A percentile compares a stretch with the other conserved stretches of the same genome.
Conservation (phyloP, 92 coral and sea anemone species). For the Bergia puertoricense region DNA sequence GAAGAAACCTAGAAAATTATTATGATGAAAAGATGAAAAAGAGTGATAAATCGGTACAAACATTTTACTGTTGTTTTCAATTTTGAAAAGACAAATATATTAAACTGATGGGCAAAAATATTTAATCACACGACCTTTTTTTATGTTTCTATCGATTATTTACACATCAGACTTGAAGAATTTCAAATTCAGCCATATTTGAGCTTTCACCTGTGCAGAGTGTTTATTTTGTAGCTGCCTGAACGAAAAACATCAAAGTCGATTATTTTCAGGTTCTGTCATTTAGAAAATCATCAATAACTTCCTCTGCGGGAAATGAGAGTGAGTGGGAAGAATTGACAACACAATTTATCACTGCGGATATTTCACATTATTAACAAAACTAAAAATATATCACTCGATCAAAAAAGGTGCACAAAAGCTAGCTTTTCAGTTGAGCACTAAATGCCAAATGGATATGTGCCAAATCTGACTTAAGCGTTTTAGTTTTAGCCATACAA, state of each 20-base stretch:
- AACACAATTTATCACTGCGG: background rate
- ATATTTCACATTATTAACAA: background rate
- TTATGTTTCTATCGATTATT: background rate
- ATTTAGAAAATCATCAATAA: background rate
- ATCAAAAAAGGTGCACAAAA: background rate
- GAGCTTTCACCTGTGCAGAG: background rate
- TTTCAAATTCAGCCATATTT: background rate
- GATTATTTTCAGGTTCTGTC: background rate
- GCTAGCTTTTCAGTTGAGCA: background rate
- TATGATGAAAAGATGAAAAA: background rate
- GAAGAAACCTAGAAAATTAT: background rate
- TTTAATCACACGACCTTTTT: background rate
- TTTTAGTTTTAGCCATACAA: background rate
- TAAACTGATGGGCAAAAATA: constrained; percentile 4
- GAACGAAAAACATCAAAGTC: background rate
- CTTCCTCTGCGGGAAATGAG: background rate
- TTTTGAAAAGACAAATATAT: background rate
- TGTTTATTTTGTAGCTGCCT: background rate
- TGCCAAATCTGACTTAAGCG: background rate
- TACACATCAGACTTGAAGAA: background rate
- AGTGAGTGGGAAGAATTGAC: background rate
- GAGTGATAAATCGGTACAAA: background rate
- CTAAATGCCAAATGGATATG: background rate
- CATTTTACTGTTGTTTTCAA: background rate
- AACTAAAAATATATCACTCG: background rate